Evolutionary conservation across 2,888 invertebrate species (phyloP), one percentile per base, ranked within the genome.

Genomic region (Andrena flavipes): DNA sequence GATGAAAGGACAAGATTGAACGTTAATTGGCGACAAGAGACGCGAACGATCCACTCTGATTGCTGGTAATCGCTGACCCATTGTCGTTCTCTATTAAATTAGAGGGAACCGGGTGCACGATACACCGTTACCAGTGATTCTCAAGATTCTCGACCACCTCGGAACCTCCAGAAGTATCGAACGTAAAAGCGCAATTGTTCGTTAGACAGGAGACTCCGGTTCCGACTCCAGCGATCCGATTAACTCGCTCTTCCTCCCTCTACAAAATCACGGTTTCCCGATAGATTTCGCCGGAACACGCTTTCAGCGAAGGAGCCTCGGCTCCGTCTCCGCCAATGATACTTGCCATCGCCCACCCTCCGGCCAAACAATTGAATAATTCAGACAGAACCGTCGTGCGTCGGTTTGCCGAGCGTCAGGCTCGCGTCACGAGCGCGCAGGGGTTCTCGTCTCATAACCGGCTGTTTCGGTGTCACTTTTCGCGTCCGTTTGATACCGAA

Each of bases 61-160:
- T 88, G 90, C 87, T 84, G 87, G 56, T 91, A 91, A 91, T 92
- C 90, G 90, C 85, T 90, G 90, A 88, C 88, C 90, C 91, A 90
- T 90, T 91, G 90, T 91, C 88, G 83, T 85, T 86, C 87, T 89
- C 86, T 87, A 91, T 92, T 89, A 87, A 87, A 92, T 92, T 90
- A 89, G 87, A 87, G 82, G 78, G 77, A 87, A 69, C 49, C 84
- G 73, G 23, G 56, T 76, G 80, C 74, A 72, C 76, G 87, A 87
- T 86, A 86, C 56, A 35, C 56, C 16, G 64, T 29, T 63, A 13
- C 64, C 88, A 83, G 85, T 73, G 87, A 77, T 84, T 82, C 88
- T 89, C 89, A 85, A 81, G 80, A 81, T 8, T 35, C 64, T 1
- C 6, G 56, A 30, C 6, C 33, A 7, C 1, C 49, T 26, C 13